Evolutionary conservation across 2,888 invertebrate species (phyloP).

Genomic region (Brachyptera putata): DNA sequence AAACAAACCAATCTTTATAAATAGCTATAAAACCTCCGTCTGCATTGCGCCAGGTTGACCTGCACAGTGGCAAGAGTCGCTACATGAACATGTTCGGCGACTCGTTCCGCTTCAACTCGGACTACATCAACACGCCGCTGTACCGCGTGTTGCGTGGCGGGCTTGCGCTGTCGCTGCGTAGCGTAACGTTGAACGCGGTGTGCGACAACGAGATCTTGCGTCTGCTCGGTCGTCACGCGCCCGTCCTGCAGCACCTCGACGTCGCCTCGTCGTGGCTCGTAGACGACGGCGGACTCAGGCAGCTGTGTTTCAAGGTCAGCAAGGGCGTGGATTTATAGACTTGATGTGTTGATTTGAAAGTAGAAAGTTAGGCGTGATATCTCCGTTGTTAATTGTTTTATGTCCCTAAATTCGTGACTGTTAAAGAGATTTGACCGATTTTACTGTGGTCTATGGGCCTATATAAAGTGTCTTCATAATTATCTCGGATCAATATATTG

Average conservation of each 20-base stretch:
- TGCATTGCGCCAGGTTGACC: neutral
- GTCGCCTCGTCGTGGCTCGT: constrained; percentile 40
- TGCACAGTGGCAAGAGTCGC: constrained; percentile 17
- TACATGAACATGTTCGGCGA: constrained; percentile 17
- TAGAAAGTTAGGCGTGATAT: no score
- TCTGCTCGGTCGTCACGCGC: constrained; percentile 37
- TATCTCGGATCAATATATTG: no score
- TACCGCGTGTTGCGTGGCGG: constrained; percentile 36
- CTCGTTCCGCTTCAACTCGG: neutral
- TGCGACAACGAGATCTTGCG: constrained; percentile 39
- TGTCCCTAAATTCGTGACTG: no score
- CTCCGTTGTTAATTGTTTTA: no score
- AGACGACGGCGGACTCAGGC: constrained; percentile 38
- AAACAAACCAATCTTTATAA: no score
- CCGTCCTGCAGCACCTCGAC: constrained; percentile 38
- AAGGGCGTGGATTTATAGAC: no score
- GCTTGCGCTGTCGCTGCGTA: constrained; percentile 36
- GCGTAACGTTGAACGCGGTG: constrained; percentile 36
- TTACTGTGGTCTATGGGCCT: no score
- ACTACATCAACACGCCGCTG: constrained; percentile 26
- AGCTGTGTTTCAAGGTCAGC: constrained; percentile 30
- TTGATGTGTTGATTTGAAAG: no score
- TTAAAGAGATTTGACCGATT: no score
- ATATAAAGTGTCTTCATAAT: no score
- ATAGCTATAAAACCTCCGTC: no score